Conservation (phyloP, 2,797 vertebrate species). For the Microtus agrestis region DNA sequence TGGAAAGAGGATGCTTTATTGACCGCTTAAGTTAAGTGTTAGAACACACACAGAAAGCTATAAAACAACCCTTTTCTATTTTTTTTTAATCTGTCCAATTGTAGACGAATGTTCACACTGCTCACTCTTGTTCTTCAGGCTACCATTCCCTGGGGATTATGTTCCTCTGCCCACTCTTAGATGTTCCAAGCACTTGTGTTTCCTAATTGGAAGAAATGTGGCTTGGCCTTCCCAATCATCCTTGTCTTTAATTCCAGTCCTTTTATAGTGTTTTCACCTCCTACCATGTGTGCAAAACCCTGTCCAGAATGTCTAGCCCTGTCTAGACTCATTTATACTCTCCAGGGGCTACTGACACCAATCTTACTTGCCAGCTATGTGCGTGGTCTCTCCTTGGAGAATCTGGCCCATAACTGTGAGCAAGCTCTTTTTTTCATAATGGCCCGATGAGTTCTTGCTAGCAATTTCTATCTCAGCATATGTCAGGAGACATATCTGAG, state of each 20-base stretch:
- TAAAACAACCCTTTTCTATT: background rate
- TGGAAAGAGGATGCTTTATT: background rate
- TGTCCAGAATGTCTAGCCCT: background rate
- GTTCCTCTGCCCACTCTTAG: background rate
- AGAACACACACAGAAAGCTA: background rate
- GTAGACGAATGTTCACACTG: background rate
- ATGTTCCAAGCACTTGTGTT: background rate
- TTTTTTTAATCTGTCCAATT: background rate
- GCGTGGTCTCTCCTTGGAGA: background rate
- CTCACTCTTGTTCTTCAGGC: background rate
- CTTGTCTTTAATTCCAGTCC: background rate
- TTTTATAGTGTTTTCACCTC: constrained; percentile 23
- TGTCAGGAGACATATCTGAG: background rate
- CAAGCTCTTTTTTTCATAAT: background rate
- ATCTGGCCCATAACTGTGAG: background rate
- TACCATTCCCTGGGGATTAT: background rate
- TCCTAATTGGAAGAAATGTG: background rate
- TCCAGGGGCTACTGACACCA: background rate
- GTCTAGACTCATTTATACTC: constrained; percentile 1
- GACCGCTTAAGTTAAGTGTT: background rate
- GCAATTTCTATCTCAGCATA: background rate
- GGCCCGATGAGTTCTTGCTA: background rate
- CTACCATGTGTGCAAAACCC: background rate
- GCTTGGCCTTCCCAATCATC: background rate
- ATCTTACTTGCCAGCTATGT: background rate